Evolutionary conservation across 2,888 invertebrate species (phyloP).

Genomic region (Volucella zonaria): DNA sequence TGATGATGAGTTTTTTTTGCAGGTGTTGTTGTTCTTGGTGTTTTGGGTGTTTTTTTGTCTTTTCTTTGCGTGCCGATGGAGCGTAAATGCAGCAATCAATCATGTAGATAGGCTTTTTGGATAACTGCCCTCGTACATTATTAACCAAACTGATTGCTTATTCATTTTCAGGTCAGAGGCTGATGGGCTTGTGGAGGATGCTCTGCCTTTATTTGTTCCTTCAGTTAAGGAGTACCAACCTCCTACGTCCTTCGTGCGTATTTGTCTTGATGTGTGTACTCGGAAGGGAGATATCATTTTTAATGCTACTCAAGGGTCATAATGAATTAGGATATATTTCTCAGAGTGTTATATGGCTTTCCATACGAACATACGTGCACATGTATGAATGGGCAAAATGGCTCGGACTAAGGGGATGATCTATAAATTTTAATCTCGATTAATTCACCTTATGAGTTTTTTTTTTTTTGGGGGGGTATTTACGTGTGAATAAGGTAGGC

Average conservation of each 20-base stretch:
- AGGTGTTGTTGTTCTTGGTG: not conserved
- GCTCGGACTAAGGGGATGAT: slow-evolving; percentile 20
- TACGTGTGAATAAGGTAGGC: slow-evolving; percentile 26
- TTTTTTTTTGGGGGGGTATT: not conserved
- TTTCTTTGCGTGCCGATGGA: slow-evolving; percentile 30
- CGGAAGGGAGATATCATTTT: slow-evolving; percentile 22
- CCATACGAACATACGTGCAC: not conserved
- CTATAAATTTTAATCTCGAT: slow-evolving; percentile 46
- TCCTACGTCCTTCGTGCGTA: not conserved
- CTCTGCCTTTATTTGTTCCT: not conserved
- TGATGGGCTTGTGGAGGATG: slow-evolving; percentile 28
- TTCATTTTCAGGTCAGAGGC: slow-evolving; percentile 60
- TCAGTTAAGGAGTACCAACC: not conserved
- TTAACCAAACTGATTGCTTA: slow-evolving; percentile 69
- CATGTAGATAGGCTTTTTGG: slow-evolving; percentile 60
- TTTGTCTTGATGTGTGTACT: slow-evolving; percentile 11
- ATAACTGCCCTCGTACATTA: slow-evolving; percentile 63
- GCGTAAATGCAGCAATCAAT: slow-evolving; percentile 67
- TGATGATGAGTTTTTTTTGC: slow-evolving; percentile 30
- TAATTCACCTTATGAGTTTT: slow-evolving; percentile 33
- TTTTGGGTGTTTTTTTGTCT: slow-evolving; percentile 12
- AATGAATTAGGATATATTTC: slow-evolving; percentile 39
- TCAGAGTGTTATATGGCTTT: slow-evolving; percentile 13
- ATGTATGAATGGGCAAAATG: not conserved
- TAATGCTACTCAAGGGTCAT: slow-evolving; percentile 49